Conservation (phyloP, 2,113 vertebrate species). For the Monopterus albus region DNA sequence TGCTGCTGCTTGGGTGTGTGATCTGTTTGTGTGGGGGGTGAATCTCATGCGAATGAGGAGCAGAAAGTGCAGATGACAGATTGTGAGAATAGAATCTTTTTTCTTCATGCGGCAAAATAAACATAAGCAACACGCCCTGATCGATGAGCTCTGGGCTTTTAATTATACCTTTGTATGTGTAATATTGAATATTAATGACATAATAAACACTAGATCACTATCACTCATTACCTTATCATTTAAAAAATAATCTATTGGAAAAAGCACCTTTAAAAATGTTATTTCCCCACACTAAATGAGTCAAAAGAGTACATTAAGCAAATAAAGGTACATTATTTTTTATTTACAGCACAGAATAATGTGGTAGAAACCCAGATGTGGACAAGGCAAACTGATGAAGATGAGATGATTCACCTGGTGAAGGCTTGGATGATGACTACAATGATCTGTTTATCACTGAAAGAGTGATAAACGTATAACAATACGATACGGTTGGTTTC, state of each 20-base stretch:
- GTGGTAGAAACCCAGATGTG: not conserved
- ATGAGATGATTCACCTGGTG: no score
- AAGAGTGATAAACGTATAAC: no score
- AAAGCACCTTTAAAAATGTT: not conserved
- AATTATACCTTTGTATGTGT: not conserved
- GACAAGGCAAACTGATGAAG: not conserved
- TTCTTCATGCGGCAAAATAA: not conserved
- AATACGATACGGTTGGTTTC: no score
- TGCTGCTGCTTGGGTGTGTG: conserved; percentile 4
- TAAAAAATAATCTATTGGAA: not conserved
- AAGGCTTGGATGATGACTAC: no score
- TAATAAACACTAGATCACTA: conserved; percentile 12
- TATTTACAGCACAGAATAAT: not conserved
- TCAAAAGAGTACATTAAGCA: not conserved
- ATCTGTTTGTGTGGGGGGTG: conserved; percentile 13
- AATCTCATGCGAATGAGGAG: conserved; percentile 4
- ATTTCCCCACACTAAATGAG: not conserved
- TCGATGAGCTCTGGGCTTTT: conserved; percentile 1
- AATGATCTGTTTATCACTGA: no score
- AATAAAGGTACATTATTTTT: not conserved
- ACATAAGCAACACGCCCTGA: not conserved
- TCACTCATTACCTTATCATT: not conserved
- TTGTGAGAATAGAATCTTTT: not conserved
- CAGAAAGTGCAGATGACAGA: conserved; percentile 35
- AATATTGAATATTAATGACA: conserved; percentile 4